Evolutionary conservation across 2,113 vertebrate genomes (phyloP), one percentile per base, ranked within the genome.

Genomic region (Solea senegalensis): DNA sequence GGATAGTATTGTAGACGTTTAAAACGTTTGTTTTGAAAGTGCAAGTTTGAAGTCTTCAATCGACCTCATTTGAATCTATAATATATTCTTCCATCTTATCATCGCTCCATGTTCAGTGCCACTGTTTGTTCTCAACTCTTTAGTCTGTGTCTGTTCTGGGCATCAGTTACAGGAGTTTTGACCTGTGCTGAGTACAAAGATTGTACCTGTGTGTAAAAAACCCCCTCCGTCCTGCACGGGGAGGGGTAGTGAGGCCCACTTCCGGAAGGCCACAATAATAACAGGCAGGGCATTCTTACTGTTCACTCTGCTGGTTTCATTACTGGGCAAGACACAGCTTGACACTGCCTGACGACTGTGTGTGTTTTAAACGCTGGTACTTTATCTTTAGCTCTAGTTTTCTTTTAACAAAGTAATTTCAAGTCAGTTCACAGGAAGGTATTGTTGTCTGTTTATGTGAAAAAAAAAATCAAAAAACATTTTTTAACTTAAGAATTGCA

Each of bases 251-350:
- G 90, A 85, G 89, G 90, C 90, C 89, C 88, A 89, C 86, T 89
- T 89, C 86, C 83, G 84, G 84, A 84, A 86, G 69, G 80, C 84
- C 81, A 90, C 78, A 89, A 89, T 87, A 91, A 91, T 84, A 88
- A 88, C 85, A 88, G 84, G 70, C 90, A 90, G 84, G 78, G 65
- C 83, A 85, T 84, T 87, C 74, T 88, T 86, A 87, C 83, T 72
- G 75, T 78, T 90, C 87, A 87, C 57, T 74, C 71, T 65, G 65
- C 65, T 9, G 50, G 56, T 59, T 89, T 76, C 78, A 70, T 67
- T 59, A 64, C 76, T 40, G 76, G 89, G 84, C 89, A 89, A 90
- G 91, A 89, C 91, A 3, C 84, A 82, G 87, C 91, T 86, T 87
- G 91, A 89, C 89, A 4, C 82, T 81, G 87, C 90, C 85, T 85